Evolutionary conservation across 2,797 vertebrate species (phyloP).

Genomic region (Coracias cyanogaster): DNA sequence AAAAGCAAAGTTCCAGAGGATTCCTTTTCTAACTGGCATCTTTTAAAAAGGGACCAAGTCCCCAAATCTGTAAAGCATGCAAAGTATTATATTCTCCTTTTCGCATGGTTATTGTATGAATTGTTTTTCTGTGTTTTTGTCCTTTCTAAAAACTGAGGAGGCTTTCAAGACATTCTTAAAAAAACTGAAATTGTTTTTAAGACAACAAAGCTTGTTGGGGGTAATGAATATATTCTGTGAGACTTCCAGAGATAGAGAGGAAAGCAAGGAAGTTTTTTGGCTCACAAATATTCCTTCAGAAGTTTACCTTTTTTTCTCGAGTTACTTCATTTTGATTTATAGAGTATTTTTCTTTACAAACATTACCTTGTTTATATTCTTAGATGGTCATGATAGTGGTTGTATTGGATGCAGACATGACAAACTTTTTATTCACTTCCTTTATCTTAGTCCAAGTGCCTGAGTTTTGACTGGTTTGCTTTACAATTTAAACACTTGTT

Average conservation of each 20-base stretch:
- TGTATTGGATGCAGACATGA: background rate
- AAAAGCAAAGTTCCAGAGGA: background rate
- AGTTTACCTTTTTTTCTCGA: background rate
- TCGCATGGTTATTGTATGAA: background rate
- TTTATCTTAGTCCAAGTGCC: background rate
- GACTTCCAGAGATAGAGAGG: background rate
- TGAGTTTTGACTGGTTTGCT: background rate
- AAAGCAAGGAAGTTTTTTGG: background rate
- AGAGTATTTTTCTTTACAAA: background rate
- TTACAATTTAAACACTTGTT: background rate
- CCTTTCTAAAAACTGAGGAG: background rate
- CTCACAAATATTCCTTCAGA: background rate
- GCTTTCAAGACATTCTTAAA: background rate
- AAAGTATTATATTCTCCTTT: background rate
- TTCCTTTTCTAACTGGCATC: background rate
- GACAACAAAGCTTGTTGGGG: background rate
- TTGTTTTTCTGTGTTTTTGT: background rate
- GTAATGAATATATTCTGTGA: background rate
- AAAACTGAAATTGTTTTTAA: background rate
- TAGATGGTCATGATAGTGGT: background rate
- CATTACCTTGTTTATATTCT: background rate
- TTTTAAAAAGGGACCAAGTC: background rate
- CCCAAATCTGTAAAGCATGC: background rate
- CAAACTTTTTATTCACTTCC: background rate
- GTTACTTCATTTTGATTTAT: background rate